Conservation (phyloP, 2,888 invertebrate genomes). For the Volucella zonaria region DNA sequence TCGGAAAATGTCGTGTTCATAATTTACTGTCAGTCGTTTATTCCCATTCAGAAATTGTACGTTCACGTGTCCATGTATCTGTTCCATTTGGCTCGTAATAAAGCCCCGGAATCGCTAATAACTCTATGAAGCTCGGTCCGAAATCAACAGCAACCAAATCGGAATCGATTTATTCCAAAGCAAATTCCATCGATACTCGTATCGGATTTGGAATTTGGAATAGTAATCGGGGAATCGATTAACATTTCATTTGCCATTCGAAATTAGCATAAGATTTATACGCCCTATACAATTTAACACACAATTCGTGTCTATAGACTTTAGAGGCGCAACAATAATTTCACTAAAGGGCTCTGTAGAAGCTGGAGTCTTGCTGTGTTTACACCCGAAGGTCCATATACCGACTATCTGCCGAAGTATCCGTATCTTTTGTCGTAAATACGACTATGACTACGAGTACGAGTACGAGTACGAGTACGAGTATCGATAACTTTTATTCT, state of each 20-base stretch:
- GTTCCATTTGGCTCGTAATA: background rate
- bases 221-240: conserved; percentile 23
- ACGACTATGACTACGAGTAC: background rate
- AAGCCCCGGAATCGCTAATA: background rate
- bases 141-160: background rate
- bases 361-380: background rate
- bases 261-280: conserved; percentile 38
- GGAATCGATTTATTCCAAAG: too few relatives aligned
- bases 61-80: too few relatives aligned
- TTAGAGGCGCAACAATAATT: too few relatives aligned
- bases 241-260: conserved; percentile 32
- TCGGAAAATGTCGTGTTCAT: too few relatives aligned
- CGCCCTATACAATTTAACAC: conserved; percentile 10
- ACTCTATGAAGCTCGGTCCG: background rate
- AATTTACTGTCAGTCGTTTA: too few relatives aligned
- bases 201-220: too few relatives aligned
- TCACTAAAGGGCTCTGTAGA: background rate
- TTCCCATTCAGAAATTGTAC: too few relatives aligned
- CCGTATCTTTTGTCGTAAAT: conserved; percentile 23
- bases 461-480: too few relatives aligned
- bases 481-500: too few relatives aligned
- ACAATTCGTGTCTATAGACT: background rate
- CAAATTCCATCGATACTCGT: too few relatives aligned
- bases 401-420: too few relatives aligned
- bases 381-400: too few relatives aligned